Evolutionary conservation across 2,113 vertebrate genomes (phyloP), one percentile per base, ranked within the genome.

Genomic region (Zootoca vivipara): DNA sequence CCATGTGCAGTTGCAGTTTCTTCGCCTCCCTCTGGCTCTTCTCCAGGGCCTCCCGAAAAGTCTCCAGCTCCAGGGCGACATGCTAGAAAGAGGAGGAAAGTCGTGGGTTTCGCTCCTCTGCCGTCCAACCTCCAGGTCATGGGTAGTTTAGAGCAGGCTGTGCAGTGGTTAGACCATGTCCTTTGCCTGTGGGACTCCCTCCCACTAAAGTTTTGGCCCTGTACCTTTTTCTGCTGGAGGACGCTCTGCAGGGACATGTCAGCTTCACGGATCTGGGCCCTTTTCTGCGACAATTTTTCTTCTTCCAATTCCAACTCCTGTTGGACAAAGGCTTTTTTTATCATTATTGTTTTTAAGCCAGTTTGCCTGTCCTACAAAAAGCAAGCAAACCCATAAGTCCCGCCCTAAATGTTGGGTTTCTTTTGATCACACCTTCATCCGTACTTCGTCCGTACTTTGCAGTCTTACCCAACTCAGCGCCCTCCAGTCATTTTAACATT

Each of bases 201-300:
- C 77, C 5, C 46, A n/a, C 46, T 13, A 26, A 52, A 20, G 78
- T 42, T 20, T 28, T 1, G n/a, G 40, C 26, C 75, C 22, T 13
- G 80, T 90, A 97, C 97, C 95, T 95, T 94, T 87, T 91, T 95
- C 85, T 92, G 93, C 40, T 94, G 92, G 15, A 89, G 78, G 58
- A 95, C 75, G 28, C 94, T 90, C 92, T 87, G 84, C 58, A 96
- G 93, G 6, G 94, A 92, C 30, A 83, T 40, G 15, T 96, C 93
- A 3, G 90, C 93, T 8, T 96, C 93, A 35, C 88, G 87, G 70
- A 96, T 64, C 90, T 95, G 94, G 75, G 89, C 73, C 86, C 89
- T 96, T 92, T 92, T 95, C 85, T 93, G 82, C 58, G 70, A 73
- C 69, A 91, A 69, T 26, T 83, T 83, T 28, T 93, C 87, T 62